These are phyloP conservation scores for Automeris io DNA, from an alignment of 2,888 invertebrate species.

Conservation along the genomic window DNA sequence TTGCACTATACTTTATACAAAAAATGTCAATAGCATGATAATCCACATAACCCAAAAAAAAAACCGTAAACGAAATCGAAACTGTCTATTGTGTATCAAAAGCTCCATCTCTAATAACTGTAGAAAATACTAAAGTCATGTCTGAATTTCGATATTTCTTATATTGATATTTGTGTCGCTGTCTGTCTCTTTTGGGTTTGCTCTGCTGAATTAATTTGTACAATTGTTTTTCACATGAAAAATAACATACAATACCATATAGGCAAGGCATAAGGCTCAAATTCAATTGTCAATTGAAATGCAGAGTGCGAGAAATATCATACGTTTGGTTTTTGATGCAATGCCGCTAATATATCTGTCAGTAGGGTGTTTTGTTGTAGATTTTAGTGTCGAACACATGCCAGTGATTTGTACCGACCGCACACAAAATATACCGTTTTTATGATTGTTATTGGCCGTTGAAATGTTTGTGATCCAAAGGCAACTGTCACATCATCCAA, in stretches of 20 bases:
- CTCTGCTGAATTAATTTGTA: constrained; percentile 23
- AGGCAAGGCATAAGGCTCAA: constrained; percentile 21
- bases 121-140: constrained; percentile 9
- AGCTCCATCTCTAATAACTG: no score
- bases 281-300: constrained; percentile 15
- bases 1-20: no score
- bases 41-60: no score
- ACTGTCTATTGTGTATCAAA: no score
- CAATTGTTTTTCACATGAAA: constrained; percentile 8
- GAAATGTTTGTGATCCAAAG: constrained; percentile 58
- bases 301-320: constrained; percentile 14
- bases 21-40: no score
- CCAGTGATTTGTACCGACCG: constrained; percentile 60
- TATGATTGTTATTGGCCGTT: constrained; percentile 59
- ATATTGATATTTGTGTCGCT: constrained; percentile 23
- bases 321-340: constrained; percentile 40
- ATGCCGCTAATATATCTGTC: constrained; percentile 69
- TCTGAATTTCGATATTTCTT: constrained; percentile 11
- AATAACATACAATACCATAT: constrained; percentile 8
- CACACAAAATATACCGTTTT: constrained; percentile 43
- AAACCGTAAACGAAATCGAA: no score
- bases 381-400: constrained; percentile 54
- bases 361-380: constrained; percentile 61
- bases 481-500: constrained; percentile 46
- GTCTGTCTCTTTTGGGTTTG: constrained; percentile 20